Base-by-base conservation (phyloP, 2,113 vertebrate genomes). In the Neodontobutis hainanensis region DNA sequence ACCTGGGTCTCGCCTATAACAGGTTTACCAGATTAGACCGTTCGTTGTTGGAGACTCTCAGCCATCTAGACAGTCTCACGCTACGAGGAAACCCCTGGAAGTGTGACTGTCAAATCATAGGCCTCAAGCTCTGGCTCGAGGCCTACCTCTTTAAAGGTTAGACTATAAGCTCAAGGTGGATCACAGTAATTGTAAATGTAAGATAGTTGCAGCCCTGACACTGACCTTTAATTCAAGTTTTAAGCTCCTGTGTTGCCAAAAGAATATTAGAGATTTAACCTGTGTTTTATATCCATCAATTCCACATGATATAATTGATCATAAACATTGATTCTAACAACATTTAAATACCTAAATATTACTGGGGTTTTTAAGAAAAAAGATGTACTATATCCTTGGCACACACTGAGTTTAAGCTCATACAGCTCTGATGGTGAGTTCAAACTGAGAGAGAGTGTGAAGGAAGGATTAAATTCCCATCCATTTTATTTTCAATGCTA, bases 91-190 rank as follows among this genome's bases (percentile, higher is more conserved):
- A 99, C 87, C 94, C 93, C 60, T 99, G 96, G 97, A 94, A 92
- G 83, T 99, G 97, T 73, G 95, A 95, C 62, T 99, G 97, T 73
- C 94, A 95, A 47, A 81, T 96, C 68, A 93, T 97, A 68, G 92
- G 94, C 64, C 90, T 99, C 74, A 99, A 99, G 89, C 92, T 99
- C 68, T 99, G 97, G 97, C 85, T 99, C 90, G 97, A 99, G 86
- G 95, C 89, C 47, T 98, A 97, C 90, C 82, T 95, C 48, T 99
- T 95, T 69, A 95, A 94, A 95, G 97, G 97, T 99, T 69, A 84
- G 85, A 80, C 19, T 61, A 42, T 46, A 19, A 19, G 27, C 49
- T 62, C 11, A 19, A 19, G 38, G 45, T 4, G 38, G 9, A 8
- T 14, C 38, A 11, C 48, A 32, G 49, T 51, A 40, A 40, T 8